Evolutionary conservation across 2,797 vertebrate species (phyloP).

Genomic region (Pseudochirops corinnae): DNA sequence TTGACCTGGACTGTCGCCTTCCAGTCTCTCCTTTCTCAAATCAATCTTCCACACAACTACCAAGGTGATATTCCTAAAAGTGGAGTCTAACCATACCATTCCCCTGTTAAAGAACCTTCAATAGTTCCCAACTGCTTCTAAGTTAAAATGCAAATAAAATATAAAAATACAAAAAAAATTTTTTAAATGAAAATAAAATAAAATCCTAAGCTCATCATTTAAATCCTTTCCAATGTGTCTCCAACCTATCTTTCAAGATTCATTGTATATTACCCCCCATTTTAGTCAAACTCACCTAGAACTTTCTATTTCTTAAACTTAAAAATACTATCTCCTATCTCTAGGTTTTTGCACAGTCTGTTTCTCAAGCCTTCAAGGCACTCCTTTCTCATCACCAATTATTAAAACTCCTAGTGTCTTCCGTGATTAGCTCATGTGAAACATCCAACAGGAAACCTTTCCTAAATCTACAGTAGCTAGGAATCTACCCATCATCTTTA

Average conservation of each 20-base stretch:
- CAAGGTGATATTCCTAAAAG: too few species aligned
- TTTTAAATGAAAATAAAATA: too few species aligned
- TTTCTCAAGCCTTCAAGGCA: not conserved
- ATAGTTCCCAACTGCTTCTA: too few species aligned
- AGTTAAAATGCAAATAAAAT: too few species aligned
- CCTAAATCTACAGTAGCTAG: not conserved
- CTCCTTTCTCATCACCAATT: not conserved
- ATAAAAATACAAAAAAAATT: too few species aligned
- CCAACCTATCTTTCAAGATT: not conserved
- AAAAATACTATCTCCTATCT: not conserved
- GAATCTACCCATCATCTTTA: not conserved
- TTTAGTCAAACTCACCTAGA: not conserved
- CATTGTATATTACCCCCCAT: not conserved
- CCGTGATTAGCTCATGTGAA: not conserved
- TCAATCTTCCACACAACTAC: too few species aligned
- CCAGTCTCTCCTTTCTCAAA: not conserved
- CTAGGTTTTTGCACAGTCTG: not conserved
- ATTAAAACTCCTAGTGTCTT: not conserved
- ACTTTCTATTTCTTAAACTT: not conserved
- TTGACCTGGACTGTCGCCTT: not conserved
- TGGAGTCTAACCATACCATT: too few species aligned
- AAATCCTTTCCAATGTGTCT: too few species aligned
- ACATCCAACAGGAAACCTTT: not conserved
- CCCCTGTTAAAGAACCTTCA: too few species aligned
- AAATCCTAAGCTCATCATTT: too few species aligned